Conservation (phyloP, 2,113 vertebrate species). For the Lamprologus speciosus region DNA sequence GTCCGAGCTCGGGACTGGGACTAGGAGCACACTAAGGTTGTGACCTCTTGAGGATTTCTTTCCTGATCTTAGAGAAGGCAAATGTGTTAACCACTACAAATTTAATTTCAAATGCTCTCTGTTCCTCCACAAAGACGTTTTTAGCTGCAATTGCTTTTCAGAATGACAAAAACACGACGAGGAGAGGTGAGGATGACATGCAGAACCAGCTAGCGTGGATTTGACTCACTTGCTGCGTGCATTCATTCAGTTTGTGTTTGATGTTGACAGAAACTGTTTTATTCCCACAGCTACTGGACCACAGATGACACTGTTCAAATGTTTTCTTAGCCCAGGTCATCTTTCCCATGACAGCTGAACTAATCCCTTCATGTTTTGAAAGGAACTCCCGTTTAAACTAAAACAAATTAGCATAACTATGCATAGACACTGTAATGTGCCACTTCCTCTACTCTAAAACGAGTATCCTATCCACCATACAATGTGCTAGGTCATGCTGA, state of each 20-base stretch:
- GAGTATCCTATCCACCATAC: not conserved
- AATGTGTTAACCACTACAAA: not conserved
- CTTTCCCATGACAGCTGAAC: not conserved
- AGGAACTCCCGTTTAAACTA: not conserved
- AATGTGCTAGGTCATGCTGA: not conserved
- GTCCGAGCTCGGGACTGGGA: accelerated
- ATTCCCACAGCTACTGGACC: not conserved
- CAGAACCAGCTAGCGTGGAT: not conserved
- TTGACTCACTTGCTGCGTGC: accelerated
- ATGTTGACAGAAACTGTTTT: not conserved
- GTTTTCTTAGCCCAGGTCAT: not conserved
- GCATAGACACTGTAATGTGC: not conserved
- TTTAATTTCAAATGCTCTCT: not conserved
- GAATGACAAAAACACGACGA: not conserved
- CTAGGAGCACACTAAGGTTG: not conserved
- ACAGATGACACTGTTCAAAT: not conserved
- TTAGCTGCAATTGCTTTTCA: not conserved
- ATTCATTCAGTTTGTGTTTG: not conserved
- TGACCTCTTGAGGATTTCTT: not conserved
- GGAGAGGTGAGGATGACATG: not conserved
- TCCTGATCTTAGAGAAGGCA: not conserved
- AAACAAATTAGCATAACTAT: not conserved
- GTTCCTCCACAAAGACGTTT: not conserved
- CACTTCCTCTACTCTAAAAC: not conserved
- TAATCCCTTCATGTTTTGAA: not conserved